Evolutionary conservation across 2,113 vertebrate species (phyloP).

Genomic region (Isichthys henryi): DNA sequence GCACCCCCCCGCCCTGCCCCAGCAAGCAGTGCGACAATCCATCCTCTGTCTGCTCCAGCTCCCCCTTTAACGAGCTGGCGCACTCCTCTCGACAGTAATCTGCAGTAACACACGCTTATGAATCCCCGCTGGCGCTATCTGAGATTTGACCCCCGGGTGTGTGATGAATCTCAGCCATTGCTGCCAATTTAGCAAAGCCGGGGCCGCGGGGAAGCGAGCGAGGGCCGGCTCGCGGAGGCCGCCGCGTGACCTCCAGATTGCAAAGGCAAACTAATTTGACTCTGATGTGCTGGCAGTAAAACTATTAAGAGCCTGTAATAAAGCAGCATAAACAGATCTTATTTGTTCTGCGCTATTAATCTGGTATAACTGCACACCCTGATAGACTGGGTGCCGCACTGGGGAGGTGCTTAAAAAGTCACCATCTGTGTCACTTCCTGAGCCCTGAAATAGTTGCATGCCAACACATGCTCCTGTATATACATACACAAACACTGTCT

Average conservation of each 20-base stretch:
- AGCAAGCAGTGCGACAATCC: background rate
- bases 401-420: constrained; percentile 53
- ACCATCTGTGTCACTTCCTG: constrained; percentile 45
- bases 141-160: background rate
- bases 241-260: constrained; percentile 46
- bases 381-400: constrained; percentile 47
- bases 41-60: background rate
- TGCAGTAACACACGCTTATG: background rate
- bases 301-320: constrained; percentile 59
- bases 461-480: background rate
- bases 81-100: background rate
- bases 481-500: background rate
- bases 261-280: constrained; percentile 59
- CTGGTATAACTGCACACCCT: constrained; percentile 48
- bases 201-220: background rate
- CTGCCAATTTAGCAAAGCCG: background rate
- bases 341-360: constrained; percentile 59
- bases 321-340: constrained; percentile 59
- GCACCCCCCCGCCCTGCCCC: background rate
- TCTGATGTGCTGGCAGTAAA: constrained; percentile 50
- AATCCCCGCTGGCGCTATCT: background rate
- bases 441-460: constrained; percentile 31
- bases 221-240: constrained; percentile 21
- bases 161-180: background rate
- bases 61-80: background rate